A percentile compares a stretch with the other conserved stretches of the same genome.
phyloP scores from a whole-genome alignment of 2,888 invertebrate genomes.

The Zonitis immaculata region DNA sequence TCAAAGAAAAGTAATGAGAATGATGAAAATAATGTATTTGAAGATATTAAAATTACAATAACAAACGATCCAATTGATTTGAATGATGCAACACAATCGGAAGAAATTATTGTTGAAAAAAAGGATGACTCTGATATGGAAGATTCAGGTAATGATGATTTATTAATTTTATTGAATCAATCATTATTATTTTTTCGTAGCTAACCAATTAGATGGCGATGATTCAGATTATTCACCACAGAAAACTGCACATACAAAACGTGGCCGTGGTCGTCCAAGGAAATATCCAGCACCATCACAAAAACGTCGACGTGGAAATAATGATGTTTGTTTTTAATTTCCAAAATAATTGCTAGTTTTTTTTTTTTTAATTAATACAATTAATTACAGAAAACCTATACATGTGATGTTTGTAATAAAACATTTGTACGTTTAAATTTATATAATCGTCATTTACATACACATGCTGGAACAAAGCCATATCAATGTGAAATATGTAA shows the following conservation, averaged over 20 bases:
- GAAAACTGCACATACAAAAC: background rate
- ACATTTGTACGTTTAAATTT: slow-evolving; percentile 50
- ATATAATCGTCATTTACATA: slow-evolving; percentile 49
- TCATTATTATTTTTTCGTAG: slow-evolving; percentile 10
- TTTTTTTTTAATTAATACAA: slow-evolving; percentile 29
- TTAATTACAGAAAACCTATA: slow-evolving; percentile 23
- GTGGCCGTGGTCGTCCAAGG: slow-evolving; percentile 42
- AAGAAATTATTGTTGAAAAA: slow-evolving; percentile 3
- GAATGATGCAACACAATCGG: slow-evolving; percentile 2
- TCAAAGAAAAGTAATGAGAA: background rate
- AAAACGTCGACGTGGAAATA: slow-evolving; percentile 30
- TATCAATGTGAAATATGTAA: slow-evolving; percentile 47
- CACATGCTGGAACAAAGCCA: slow-evolving; percentile 48
- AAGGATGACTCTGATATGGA: slow-evolving; percentile 7
- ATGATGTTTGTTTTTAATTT: slow-evolving; percentile 1
- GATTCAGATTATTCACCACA: slow-evolving; percentile 41
- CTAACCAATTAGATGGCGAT: slow-evolving; percentile 34
- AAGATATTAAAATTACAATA: slow-evolving; percentile 18
- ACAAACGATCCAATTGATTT: slow-evolving; percentile 8
- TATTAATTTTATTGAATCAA: background rate
- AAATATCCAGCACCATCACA: slow-evolving; percentile 40
- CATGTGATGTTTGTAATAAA: slow-evolving; percentile 49
- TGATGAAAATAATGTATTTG: background rate
- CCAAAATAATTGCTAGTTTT: slow-evolving; percentile 4
- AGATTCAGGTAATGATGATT: background rate